phyloP scores from a whole-genome alignment of 2,888 invertebrate genomes.

The Eurytoma adleriae region DNA sequence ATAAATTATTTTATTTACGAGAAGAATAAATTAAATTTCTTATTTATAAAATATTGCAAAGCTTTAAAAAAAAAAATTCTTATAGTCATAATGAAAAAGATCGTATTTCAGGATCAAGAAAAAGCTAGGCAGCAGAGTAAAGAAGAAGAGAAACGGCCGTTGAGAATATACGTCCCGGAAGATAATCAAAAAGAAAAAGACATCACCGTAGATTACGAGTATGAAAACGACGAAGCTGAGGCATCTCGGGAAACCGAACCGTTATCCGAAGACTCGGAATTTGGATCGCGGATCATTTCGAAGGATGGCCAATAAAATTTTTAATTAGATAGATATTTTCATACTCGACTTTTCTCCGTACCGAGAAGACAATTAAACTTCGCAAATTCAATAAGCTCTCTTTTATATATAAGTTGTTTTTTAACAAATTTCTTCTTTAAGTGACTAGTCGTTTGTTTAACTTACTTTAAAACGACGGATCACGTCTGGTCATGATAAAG shows the following conservation, averaged over 20 bases:
- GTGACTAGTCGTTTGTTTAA: too few species aligned
- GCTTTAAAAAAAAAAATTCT: background rate
- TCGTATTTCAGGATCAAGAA: conserved; percentile 52
- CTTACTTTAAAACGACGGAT: too few species aligned
- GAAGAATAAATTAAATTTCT: background rate
- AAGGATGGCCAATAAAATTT: conserved; percentile 55
- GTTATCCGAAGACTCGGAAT: conserved; percentile 58
- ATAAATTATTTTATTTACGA: background rate
- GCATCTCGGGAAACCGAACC: conserved; percentile 36
- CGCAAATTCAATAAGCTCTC: background rate
- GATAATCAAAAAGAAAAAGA: conserved; percentile 59
- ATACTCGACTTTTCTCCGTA: conserved; percentile 55
- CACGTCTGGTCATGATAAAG: too few species aligned
- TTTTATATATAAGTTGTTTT: background rate
- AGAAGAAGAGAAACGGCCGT: conserved; percentile 68
- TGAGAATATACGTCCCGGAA: conserved; percentile 75
- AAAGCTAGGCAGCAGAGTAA: conserved; percentile 40
- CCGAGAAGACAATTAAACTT: background rate
- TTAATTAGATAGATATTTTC: conserved; percentile 49
- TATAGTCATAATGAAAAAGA: background rate
- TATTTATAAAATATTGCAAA: background rate
- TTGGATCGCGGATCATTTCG: conserved; percentile 66
- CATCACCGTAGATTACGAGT: conserved; percentile 61
- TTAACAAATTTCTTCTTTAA: too few species aligned
- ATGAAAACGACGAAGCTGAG: conserved; percentile 65